Evolutionary conservation across 2,797 vertebrate genomes (phyloP).

Genomic region (Anisognathus igniventris): DNA sequence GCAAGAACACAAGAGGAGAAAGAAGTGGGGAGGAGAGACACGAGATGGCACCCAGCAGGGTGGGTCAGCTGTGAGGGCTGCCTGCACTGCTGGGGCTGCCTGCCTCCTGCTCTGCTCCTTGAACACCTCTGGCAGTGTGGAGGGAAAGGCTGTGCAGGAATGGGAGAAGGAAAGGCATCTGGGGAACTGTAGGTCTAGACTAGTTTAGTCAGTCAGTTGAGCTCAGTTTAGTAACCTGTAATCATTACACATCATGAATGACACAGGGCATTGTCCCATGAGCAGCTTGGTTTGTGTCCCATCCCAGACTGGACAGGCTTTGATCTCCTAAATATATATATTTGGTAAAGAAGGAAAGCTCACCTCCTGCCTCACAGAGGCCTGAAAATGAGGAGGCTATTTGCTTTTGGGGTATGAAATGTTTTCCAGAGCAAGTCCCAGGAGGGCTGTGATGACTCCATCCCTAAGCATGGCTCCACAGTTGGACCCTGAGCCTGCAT

Average conservation of each 20-base stretch:
- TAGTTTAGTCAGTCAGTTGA: background rate
- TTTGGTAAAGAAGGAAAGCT: background rate
- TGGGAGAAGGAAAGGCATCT: background rate
- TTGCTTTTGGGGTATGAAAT: background rate
- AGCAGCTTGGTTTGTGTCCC: background rate
- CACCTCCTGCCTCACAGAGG: background rate
- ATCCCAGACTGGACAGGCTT: background rate
- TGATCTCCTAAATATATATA: background rate
- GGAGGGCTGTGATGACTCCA: background rate
- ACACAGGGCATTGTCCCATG: background rate
- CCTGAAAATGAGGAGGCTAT: background rate
- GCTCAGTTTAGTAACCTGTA: background rate
- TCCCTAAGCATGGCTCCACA: background rate
- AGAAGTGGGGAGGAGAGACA: background rate
- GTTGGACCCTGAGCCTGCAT: background rate
- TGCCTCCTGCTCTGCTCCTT: background rate
- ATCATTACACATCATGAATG: background rate
- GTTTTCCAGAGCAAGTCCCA: background rate
- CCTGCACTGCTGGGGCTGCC: background rate
- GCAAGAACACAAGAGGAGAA: background rate
- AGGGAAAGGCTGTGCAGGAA: background rate
- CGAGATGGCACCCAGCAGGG: background rate
- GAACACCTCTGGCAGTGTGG: rapidly evolving
- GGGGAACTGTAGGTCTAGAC: rapidly evolving
- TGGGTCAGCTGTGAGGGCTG: background rate